phyloP scores from a whole-genome alignment of 2,797 vertebrate genomes.

The Mustela erminea region DNA sequence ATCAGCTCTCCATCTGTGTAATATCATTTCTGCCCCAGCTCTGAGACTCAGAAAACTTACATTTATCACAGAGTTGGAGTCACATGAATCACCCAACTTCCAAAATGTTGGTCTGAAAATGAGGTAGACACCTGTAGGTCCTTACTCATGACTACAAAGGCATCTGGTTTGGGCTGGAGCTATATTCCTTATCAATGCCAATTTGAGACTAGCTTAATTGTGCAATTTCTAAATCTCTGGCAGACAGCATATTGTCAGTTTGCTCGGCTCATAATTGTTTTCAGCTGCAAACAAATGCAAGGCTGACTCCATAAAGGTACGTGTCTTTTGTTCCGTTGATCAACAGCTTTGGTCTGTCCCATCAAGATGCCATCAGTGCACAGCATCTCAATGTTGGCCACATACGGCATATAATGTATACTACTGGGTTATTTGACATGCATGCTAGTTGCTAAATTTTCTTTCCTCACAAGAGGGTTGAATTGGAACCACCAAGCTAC shows the following conservation, averaged over 20 bases:
- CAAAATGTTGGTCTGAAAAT: constrained; percentile 47
- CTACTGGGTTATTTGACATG: neutral
- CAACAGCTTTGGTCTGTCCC: neutral
- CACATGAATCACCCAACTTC: neutral
- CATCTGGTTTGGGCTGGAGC: constrained; percentile 32
- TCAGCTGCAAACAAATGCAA: constrained; percentile 72
- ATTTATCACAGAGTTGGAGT: constrained; percentile 54
- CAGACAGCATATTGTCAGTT: constrained; percentile 45
- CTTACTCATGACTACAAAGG: neutral
- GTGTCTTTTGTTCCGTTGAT: constrained; percentile 38
- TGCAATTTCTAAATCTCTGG: constrained; percentile 58
- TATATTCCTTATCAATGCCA: constrained; percentile 47
- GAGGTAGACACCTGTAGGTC: constrained; percentile 37
- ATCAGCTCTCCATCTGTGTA: neutral
- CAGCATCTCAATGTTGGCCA: neutral
- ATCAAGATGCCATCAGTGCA: neutral
- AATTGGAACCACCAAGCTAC: constrained; percentile 34
- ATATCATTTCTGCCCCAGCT: constrained; percentile 53
- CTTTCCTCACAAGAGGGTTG: neutral
- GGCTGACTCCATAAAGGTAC: neutral
- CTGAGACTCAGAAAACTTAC: constrained; percentile 51
- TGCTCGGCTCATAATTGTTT: constrained; percentile 46
- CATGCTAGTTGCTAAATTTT: neutral
- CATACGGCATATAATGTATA: neutral
- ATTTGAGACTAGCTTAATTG: constrained; percentile 57